phyloP scores from a whole-genome alignment of 2,113 vertebrate species.

The Harpagus bidentatus region DNA sequence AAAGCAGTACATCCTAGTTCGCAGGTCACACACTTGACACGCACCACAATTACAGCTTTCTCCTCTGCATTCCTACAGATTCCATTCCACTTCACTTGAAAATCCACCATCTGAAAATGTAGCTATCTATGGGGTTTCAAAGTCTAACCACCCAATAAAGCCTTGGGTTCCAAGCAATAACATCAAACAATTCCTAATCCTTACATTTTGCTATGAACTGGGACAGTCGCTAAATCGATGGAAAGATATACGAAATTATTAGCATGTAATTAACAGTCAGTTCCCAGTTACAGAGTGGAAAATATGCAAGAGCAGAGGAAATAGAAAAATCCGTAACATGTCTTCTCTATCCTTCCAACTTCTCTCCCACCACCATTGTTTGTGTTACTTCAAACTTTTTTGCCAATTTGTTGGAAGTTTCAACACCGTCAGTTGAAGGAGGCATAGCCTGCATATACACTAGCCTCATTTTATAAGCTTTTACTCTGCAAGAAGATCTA shows the following conservation, averaged over 20 bases:
- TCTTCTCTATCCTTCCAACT: background rate
- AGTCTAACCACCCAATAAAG: background rate
- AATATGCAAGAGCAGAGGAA: background rate
- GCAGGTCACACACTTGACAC: background rate
- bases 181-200: background rate
- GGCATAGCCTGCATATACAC: background rate
- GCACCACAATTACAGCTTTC: background rate
- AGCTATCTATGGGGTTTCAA: background rate
- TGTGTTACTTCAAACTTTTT: background rate
- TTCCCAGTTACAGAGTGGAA: background rate
- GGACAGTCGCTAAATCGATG: background rate
- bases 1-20: background rate
- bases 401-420: background rate
- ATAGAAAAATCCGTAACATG: rapidly evolving
- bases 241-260: background rate
- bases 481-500: background rate
- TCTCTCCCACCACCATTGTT: background rate
- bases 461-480: background rate
- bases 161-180: background rate
- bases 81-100: background rate
- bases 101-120: background rate
- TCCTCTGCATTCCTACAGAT: background rate
- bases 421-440: background rate
- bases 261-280: background rate
- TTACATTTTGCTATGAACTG: background rate